phyloP scores from a whole-genome alignment of 1,140 invertebrate genomes.

The Mactra quadrangularis region DNA sequence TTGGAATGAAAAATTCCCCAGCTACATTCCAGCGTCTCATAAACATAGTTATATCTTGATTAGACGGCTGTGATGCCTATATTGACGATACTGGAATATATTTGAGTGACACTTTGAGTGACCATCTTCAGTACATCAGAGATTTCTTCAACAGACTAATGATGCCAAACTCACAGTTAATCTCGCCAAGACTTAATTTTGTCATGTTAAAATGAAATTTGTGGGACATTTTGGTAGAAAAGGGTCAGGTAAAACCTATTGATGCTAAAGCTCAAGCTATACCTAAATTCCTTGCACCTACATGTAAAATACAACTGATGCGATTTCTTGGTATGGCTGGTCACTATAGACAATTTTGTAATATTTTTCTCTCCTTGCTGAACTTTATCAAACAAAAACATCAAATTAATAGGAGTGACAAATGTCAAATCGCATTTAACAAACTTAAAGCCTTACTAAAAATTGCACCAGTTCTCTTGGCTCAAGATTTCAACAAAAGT shows the following conservation, averaged over 20 bases:
- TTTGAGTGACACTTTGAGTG: neutral
- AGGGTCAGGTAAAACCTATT: conserved; percentile 13
- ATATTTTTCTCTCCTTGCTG: too few species aligned
- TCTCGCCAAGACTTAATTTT: conserved; percentile 22
- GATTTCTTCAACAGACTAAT: neutral
- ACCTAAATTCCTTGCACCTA: neutral
- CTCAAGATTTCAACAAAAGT: too few species aligned
- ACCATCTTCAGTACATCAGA: neutral
- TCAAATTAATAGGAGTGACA: too few species aligned
- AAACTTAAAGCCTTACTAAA: too few species aligned
- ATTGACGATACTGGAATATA: conserved; percentile 85
- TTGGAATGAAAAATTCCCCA: conserved; percentile 83
- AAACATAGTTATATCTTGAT: conserved; percentile 78
- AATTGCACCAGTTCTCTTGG: too few species aligned
- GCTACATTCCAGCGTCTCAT: conserved; percentile 85
- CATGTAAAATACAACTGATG: conserved; percentile 25
- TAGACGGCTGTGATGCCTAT: conserved; percentile 77
- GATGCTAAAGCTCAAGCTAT: conserved; percentile 14
- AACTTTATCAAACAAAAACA: too few species aligned
- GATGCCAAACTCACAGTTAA: conserved; percentile 19
- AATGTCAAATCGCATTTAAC: too few species aligned
- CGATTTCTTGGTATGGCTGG: conserved; percentile 41
- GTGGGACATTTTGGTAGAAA: neutral
- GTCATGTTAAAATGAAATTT: conserved; percentile 9
- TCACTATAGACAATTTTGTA: neutral